Evolutionary conservation across 2,888 invertebrate species (phyloP).

Genomic region (Strigamia transsilvanica): DNA sequence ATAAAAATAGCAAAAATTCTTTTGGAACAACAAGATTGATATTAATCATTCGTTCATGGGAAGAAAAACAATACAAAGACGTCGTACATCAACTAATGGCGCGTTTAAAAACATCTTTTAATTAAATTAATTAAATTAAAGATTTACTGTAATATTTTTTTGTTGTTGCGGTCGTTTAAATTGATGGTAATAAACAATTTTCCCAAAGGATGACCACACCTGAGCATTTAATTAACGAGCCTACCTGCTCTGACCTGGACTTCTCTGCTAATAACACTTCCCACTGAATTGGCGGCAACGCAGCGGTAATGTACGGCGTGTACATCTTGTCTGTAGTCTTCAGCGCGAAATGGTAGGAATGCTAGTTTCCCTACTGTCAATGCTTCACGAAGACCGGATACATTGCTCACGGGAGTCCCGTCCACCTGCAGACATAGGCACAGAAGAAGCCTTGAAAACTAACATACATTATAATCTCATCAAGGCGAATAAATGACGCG

Average conservation of each 20-base stretch:
- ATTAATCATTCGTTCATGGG: neutral
- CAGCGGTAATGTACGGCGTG: constrained; percentile 62
- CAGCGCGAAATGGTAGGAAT: constrained; percentile 61
- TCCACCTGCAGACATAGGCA: constrained; percentile 65
- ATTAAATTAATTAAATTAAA: neutral
- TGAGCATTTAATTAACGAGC: constrained; percentile 49
- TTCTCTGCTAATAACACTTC: constrained; percentile 61
- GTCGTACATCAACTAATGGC: neutral
- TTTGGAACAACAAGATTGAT: constrained; percentile 5
- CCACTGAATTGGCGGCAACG: constrained; percentile 61
- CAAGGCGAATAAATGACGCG: neutral
- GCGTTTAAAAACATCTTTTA: neutral
- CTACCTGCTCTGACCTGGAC: constrained; percentile 62
- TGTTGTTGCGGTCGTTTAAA: neutral
- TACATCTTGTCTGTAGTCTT: constrained; percentile 59
- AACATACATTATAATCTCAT: constrained; percentile 13
- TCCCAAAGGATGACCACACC: constrained; percentile 32
- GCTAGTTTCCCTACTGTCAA: constrained; percentile 56
- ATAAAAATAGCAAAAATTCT: neutral
- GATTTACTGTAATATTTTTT: neutral
- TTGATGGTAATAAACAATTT: neutral
- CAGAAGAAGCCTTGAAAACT: neutral
- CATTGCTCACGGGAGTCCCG: constrained; percentile 89
- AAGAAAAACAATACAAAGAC: neutral
- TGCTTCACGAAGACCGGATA: constrained; percentile 86